Conservation (phyloP, 2,888 invertebrate genomes). For the Drosophila nigricruria region DNA sequence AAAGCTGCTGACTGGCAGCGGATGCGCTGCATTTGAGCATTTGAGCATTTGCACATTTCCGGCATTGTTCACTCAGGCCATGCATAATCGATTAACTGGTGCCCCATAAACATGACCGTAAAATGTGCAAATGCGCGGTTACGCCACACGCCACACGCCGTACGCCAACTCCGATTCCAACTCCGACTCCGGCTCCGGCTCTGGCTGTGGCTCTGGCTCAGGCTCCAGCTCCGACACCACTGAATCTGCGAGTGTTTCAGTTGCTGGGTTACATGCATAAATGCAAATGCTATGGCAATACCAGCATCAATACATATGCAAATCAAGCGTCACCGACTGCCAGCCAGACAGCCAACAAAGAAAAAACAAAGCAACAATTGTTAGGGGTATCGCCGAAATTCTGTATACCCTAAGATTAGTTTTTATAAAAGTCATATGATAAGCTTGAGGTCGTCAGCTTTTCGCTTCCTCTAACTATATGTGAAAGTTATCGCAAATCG, state of each 20-base stretch:
- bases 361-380: neutral
- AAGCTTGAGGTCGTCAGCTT: neutral
- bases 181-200: neutral
- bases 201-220: neutral
- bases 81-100: slow-evolving; percentile 76
- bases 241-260: slow-evolving; percentile 14
- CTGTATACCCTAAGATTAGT: neutral
- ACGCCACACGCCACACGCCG: slow-evolving; percentile 37
- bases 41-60: slow-evolving; percentile 69
- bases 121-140: slow-evolving; percentile 73
- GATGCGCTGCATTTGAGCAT: slow-evolving; percentile 48
- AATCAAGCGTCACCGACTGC: slow-evolving; percentile 55
- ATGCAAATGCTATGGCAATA: slow-evolving; percentile 69
- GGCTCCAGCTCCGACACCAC: slow-evolving; percentile 5
- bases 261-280: slow-evolving; percentile 62
- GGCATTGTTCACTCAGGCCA: slow-evolving; percentile 75
- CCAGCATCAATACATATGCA: slow-evolving; percentile 72
- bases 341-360: slow-evolving; percentile 1
- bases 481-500: neutral
- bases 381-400: neutral
- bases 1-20: slow-evolving; percentile 36
- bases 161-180: neutral
- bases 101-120: slow-evolving; percentile 76
- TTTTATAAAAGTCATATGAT: neutral
- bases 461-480: neutral